Percentiles rank a stretch among this genome's conserved stretches.
Conservation (phyloP, 2,113 vertebrate species). For the Cephalopholis sonnerati region DNA sequence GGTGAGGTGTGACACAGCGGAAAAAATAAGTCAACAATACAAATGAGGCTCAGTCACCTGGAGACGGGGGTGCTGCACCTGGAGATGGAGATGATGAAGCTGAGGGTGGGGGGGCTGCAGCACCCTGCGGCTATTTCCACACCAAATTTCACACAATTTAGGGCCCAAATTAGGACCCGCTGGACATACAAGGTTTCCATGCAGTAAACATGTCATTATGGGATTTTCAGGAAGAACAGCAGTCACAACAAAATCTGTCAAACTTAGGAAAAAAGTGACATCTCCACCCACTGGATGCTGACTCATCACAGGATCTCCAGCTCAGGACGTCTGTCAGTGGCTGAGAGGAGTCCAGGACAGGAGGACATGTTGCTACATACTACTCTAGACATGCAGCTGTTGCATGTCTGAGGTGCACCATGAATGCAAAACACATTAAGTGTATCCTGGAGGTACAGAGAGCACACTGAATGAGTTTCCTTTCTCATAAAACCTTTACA, state of each 20-base stretch:
- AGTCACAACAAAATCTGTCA: neutral
- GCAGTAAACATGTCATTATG: too few relatives aligned
- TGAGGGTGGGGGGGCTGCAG: too few relatives aligned
- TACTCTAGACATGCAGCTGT: conserved; percentile 4
- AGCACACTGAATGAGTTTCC: neutral
- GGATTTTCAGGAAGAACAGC: neutral
- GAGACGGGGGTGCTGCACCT: neutral
- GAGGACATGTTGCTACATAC: neutral
- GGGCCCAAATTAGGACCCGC: too few relatives aligned
- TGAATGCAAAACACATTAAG: neutral
- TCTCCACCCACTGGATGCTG: too few relatives aligned
- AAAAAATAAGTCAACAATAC: too few relatives aligned
- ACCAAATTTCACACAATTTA: too few relatives aligned
- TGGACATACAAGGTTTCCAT: too few relatives aligned
- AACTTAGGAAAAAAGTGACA: neutral
- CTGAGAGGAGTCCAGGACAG: conserved; percentile 12
- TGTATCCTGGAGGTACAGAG: neutral
- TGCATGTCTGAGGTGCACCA: neutral
- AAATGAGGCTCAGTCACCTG: neutral
- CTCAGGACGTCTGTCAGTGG: conserved; percentile 9
- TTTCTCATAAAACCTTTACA: neutral
- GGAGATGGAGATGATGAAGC: neutral
- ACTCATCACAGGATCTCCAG: neutral
- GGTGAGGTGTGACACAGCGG: neutral
- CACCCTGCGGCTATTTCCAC: too few relatives aligned